Evolutionary conservation across 2,888 invertebrate genomes (phyloP), one percentile per base, ranked within the genome.

Genomic region (Toxonevra muliebris): DNA sequence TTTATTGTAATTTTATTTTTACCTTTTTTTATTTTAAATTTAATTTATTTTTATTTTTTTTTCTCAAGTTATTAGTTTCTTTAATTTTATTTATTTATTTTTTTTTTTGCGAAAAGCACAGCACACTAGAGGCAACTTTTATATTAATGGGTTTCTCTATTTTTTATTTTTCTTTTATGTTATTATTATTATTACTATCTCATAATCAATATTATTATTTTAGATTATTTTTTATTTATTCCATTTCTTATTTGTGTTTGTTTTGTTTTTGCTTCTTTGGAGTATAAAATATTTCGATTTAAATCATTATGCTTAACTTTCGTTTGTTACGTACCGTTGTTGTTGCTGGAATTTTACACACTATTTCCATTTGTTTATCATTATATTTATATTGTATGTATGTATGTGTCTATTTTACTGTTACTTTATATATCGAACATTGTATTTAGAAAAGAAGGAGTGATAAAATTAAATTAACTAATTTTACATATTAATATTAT

Each of bases 281-380:
- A 79, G 78, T 77, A 77, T 78, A 79, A 77, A 78, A 79, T 79
- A 78, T 78, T 76, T 74, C 70, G 73, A 70, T 74, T 63, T 75
- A 68, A 71, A 68, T 72, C 40, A 13, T 67, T 30, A 30, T 30
- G 30, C 30, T 55, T 50, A 66, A 72, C 69, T 64, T 70, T 60
- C 67, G 70, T 63, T 68, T 68, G 61, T 60, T 54, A 30, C 30
- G 30, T 30, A 30, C 30, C 30, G 30, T 30, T 73, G 53, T 66
- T 69, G 54, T 43, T 43, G 64, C 59, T 67, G 69, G 55, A 71
- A 69, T 74, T 71, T 68, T 72, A 68, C 63, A 71, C 30, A 30
- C 30, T 30, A 53, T 42, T 42, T 30, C 43, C 48, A 12, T 12
- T 20, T 64, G 20, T 43, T 40, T 45, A 43, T 42, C 42, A 61